Base-by-base conservation (phyloP, 2,888 invertebrate genomes). In the Eilema depressum region DNA sequence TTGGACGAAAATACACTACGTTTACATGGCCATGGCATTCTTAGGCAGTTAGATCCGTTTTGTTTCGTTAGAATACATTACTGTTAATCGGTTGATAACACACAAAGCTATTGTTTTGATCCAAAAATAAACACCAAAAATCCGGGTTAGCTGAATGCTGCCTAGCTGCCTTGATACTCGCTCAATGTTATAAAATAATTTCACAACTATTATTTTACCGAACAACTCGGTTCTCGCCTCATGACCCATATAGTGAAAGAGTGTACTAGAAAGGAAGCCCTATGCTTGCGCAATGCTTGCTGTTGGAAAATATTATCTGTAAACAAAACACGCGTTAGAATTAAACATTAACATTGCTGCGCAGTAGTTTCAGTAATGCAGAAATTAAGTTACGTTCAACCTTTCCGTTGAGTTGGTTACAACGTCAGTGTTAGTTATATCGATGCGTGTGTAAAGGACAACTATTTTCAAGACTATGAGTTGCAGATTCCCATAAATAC, bases 21-120 rank as follows among this genome's bases (percentile, higher is more conserved):
- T 91, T 89, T 86, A 89, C 89, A 88, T 85, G 90, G 85, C 91
- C 92, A 84, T 91, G 90, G 88, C 89, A 88, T 89, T 91, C 88
- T 88, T 86, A 85, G 70, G 75, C 79, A 73, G 75, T 75, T 77
- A 71, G 70, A 76, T 82, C 75, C 78, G 82, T 81, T 83, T 33
- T 81, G 84, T 83, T 84, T 83, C 76, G 70, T 82, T 77, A 83
- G 78, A 86, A 85, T 84, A 83, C 82, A 82, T 82, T 83, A 85
- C 85, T 86, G 85, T 87, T 86, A 87, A 85, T 87, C 74, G 64
- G 71, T 69, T 80, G 79, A 83, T 83, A 84, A 81, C 72, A 69
- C 70, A 71, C 64, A 79, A 81, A 75, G 67, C 73, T 75, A 77
- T 80, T 79, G 75, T 81, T 74, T 75, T 77, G 73, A 71, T 80